phyloP scores from a whole-genome alignment of 2,888 invertebrate species.

The Noctua pronuba region DNA sequence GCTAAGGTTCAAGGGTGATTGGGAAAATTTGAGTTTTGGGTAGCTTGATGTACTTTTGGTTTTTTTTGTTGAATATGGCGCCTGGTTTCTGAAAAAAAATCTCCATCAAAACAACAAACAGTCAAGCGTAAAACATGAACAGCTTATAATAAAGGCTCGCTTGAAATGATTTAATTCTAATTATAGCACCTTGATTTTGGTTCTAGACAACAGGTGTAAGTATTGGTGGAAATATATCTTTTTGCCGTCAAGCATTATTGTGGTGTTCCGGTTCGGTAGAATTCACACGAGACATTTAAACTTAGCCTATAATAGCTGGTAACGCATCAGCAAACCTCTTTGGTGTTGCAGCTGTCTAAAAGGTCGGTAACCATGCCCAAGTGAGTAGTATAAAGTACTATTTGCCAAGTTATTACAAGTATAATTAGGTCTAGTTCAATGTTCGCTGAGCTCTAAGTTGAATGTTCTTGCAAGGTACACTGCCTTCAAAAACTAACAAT shows the following conservation, averaged over 20 bases:
- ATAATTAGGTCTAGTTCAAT: constrained; percentile 20
- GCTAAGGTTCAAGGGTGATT: too few species aligned
- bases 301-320: neutral
- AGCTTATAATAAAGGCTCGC: neutral
- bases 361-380: neutral
- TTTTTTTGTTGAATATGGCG: neutral
- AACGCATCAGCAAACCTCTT: neutral
- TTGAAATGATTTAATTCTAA: neutral
- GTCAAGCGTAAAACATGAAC: neutral
- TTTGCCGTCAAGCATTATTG: neutral
- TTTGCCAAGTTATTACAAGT: neutral
- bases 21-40: too few species aligned
- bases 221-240: neutral
- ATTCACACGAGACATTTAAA: neutral
- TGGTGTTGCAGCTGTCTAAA: constrained; percentile 18
- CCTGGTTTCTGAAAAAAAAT: neutral
- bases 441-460: constrained; percentile 13
- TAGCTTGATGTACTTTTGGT: too few species aligned
- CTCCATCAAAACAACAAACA: neutral
- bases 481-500: constrained; percentile 36
- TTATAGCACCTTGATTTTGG: neutral
- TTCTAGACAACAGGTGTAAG: neutral
- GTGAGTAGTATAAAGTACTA: neutral
- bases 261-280: neutral
- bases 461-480: constrained; percentile 40